Conservation (phyloP, 2,113 vertebrate genomes). For the Diadophis punctatus region DNA sequence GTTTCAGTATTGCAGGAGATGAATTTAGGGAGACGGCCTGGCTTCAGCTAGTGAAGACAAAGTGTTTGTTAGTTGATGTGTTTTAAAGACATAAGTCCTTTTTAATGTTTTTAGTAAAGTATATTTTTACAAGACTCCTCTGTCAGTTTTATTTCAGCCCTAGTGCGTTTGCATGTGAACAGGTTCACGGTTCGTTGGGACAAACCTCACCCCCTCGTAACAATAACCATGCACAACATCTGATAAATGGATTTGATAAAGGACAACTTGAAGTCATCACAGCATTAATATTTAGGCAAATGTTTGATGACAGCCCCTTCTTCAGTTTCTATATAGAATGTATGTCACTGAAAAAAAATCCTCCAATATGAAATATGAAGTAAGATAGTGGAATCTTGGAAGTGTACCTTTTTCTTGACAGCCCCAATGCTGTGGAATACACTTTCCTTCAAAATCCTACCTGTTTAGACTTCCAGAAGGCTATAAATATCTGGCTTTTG, state of each 20-base stretch:
- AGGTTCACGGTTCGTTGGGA: no score
- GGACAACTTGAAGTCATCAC: not conserved
- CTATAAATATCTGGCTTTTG: not conserved
- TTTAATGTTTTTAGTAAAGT: no score
- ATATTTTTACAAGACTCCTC: no score
- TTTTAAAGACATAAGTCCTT: no score
- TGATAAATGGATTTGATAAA: slow-evolving; percentile 6
- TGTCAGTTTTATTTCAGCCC: no score
- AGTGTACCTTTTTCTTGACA: not conserved
- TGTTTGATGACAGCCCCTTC: not conserved
- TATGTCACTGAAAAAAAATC: not conserved
- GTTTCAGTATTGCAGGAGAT: no score
- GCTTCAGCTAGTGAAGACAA: no score
- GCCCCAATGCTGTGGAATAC: not conserved
- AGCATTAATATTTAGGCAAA: slow-evolving; percentile 7
- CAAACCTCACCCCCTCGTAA: no score
- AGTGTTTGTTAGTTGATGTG: no score
- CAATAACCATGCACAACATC: slow-evolving; percentile 3
- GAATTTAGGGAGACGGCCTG: no score
- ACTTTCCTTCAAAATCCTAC: not conserved
- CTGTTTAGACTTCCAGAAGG: not conserved
- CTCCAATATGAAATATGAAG: not conserved
- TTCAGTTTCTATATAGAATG: not conserved
- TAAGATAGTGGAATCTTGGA: not conserved
- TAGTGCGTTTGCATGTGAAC: no score